Percentiles rank a stretch among this genome's conserved stretches.
Evolutionary conservation across 1,140 invertebrate species (phyloP).

Genomic region (Drosophila arizonae): DNA sequence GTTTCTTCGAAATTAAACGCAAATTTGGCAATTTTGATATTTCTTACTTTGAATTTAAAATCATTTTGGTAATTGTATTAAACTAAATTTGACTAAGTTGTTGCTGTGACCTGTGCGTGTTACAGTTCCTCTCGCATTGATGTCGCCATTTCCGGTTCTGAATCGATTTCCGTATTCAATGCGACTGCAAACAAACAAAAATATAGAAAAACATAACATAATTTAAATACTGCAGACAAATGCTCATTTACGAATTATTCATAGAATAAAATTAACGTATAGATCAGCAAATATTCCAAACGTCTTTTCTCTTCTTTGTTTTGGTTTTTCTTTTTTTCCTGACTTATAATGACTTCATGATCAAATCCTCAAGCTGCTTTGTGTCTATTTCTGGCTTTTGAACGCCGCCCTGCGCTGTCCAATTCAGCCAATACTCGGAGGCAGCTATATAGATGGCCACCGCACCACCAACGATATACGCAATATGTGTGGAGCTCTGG

Average conservation of each 20-base stretch:
- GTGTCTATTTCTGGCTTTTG: slow-evolving; percentile 74
- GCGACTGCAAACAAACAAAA: slow-evolving; percentile 52
- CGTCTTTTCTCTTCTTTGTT: no score
- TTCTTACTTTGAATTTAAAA: slow-evolving; percentile 19
- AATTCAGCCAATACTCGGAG: slow-evolving; percentile 88
- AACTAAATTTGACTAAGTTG: slow-evolving; percentile 67
- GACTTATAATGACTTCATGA: slow-evolving; percentile 80
- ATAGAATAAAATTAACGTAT: slow-evolving; percentile 61
- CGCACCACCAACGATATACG: slow-evolving; percentile 88
- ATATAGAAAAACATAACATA: slow-evolving; percentile 27
- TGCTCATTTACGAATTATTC: slow-evolving; percentile 52
- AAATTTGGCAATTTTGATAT: slow-evolving; percentile 35
- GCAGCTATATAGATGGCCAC: slow-evolving; percentile 90
- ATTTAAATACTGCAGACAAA: slow-evolving; percentile 42
- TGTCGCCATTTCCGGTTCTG: slow-evolving; percentile 14
- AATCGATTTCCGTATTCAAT: slow-evolving; percentile 17
- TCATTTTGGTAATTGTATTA: slow-evolving; percentile 9
- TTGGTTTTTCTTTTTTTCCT: not conserved
- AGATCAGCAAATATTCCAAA: slow-evolving; percentile 9
- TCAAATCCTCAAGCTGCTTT: slow-evolving; percentile 79
- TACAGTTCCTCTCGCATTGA: slow-evolving; percentile 53
- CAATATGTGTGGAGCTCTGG: slow-evolving; percentile 88
- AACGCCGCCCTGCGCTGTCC: slow-evolving; percentile 50
- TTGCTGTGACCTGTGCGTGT: slow-evolving; percentile 31
- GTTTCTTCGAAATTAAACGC: not conserved